Percentiles rank a stretch among this genome's conserved stretches.
These are phyloP conservation scores for Coelopa frigida DNA, from an alignment of 1,140 invertebrate genomes.

Conservation along the genomic window DNA sequence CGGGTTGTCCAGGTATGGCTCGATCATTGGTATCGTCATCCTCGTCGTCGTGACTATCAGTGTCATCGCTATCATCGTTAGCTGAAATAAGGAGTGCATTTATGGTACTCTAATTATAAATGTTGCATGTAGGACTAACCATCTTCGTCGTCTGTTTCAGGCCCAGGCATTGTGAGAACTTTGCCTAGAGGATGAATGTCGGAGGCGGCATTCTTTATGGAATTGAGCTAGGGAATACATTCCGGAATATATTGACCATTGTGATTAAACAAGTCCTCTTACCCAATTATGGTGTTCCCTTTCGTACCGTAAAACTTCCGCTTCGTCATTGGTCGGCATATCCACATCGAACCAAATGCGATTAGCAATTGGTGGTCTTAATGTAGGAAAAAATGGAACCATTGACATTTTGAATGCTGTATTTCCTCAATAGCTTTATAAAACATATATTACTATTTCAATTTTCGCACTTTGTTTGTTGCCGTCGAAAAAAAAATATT, in stretches of 20 bases:
- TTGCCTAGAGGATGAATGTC: constrained; percentile 39
- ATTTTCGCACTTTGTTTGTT: no score
- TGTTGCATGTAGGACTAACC: constrained; percentile 21
- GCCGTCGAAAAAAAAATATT: no score
- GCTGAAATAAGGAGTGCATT: constrained; percentile 15
- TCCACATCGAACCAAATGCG: constrained; percentile 34
- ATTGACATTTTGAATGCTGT: constrained; percentile 25
- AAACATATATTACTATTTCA: no score
- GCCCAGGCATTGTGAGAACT: constrained; percentile 34
- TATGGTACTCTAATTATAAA: neutral
- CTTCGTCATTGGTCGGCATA: constrained; percentile 27
- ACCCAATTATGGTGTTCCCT: constrained; percentile 38
- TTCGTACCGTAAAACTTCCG: constrained; percentile 34
- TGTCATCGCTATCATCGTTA: constrained; percentile 42
- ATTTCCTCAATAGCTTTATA: neutral
- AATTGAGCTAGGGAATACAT: constrained; percentile 23
- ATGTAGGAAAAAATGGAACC: constrained; percentile 39
- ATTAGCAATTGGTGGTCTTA: constrained; percentile 35
- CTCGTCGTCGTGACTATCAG: constrained; percentile 41
- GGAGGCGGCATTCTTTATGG: constrained; percentile 31
- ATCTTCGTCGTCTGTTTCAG: constrained; percentile 42
- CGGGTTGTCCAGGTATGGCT: constrained; percentile 31
- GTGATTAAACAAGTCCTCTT: neutral
- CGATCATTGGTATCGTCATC: constrained; percentile 42
- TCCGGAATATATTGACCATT: neutral